phyloP scores from a whole-genome alignment of 2,888 invertebrate species.

The Alloplasta piceator region DNA sequence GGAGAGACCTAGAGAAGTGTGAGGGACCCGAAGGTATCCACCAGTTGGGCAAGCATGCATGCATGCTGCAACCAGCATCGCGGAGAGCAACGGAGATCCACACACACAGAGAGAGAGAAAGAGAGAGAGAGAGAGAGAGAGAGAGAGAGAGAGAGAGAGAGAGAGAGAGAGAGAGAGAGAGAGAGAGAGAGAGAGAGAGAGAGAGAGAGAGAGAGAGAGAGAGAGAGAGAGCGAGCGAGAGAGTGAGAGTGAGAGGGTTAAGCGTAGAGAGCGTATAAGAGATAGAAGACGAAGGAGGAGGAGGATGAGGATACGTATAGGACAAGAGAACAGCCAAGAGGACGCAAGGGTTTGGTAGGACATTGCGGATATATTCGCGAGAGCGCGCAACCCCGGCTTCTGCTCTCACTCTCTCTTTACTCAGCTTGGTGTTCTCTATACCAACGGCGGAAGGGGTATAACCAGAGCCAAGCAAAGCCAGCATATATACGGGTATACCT shows the following conservation, averaged over 20 bases:
- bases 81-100: slow-evolving; percentile 49
- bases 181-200: slow-evolving; percentile 67
- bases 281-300: slow-evolving; percentile 70
- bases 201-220: slow-evolving; percentile 72
- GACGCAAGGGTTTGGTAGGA: slow-evolving; percentile 78
- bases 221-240: slow-evolving; percentile 59
- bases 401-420: slow-evolving; percentile 3
- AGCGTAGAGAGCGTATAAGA: slow-evolving; percentile 65
- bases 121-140: slow-evolving; percentile 61
- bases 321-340: slow-evolving; percentile 65
- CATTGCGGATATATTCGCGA: slow-evolving; percentile 82
- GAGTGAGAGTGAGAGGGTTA: too few relatives aligned
- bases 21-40: slow-evolving; percentile 63
- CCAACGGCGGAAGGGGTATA: slow-evolving; percentile 59
- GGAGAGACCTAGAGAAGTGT: slow-evolving; percentile 48
- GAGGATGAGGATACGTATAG: slow-evolving; percentile 64
- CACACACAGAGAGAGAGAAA: slow-evolving; percentile 72
- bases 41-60: slow-evolving; percentile 64
- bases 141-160: slow-evolving; percentile 72
- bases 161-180: slow-evolving; percentile 65
- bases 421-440: slow-evolving; percentile 70
- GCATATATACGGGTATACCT: slow-evolving; percentile 35
- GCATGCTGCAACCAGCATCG: slow-evolving; percentile 61
- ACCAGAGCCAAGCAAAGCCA: slow-evolving; percentile 40
- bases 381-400: slow-evolving; percentile 75